Base-by-base conservation (phyloP, 2,113 vertebrate genomes). In the Jaculus jaculus region DNA sequence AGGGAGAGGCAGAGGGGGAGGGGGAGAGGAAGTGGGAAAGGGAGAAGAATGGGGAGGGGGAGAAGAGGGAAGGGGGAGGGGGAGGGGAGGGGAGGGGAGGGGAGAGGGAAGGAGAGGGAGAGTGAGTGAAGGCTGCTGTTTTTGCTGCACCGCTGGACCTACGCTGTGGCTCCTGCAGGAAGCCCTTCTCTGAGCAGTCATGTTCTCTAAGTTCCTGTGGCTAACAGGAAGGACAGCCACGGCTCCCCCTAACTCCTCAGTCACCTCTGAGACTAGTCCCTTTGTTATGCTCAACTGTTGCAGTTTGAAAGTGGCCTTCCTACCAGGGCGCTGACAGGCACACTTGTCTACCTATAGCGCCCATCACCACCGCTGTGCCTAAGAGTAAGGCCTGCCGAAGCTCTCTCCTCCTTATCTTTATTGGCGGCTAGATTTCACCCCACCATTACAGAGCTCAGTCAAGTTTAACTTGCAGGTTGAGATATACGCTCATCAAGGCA, bases 401-500 rank as follows among this genome's bases (percentile, higher is more conserved):
- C 73, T 39, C 60, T 51, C 69, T 60, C 34, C 73, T 18, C 18
- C 69, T 30, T 32, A 13, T 84, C n/a, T 26, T 87, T 69, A 63
- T 21, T n/a, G 34, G 42, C 61, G 86, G 68, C 6, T 51, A 17
- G 20, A 51, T 85, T 18, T n/a, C 21, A 54, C 39, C 86, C n/a
- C 26, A 90, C 34, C 24, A 30, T 37, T 61, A 21, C 32, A 90
- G 24, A 34, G 88, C 60, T 69, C 58, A 54, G 37, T 68, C 61
- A 69, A 4, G 18, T 80, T 13, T 54, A 81, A 73, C 28, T 16
- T 69, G 75, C 77, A 85, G 7, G 58, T 58, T 79, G 77, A 74
- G 24, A 51, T 73, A n/a, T 71, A n/a, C 39, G 73, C 24, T 84
- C 47, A 94, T 74, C n/a, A 65, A 79, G 77, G 72, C 42, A 87